Percentiles rank a stretch among this genome's conserved stretches.
Evolutionary conservation across 2,888 invertebrate species (phyloP).

Genomic region (Platycheirus rosarum): DNA sequence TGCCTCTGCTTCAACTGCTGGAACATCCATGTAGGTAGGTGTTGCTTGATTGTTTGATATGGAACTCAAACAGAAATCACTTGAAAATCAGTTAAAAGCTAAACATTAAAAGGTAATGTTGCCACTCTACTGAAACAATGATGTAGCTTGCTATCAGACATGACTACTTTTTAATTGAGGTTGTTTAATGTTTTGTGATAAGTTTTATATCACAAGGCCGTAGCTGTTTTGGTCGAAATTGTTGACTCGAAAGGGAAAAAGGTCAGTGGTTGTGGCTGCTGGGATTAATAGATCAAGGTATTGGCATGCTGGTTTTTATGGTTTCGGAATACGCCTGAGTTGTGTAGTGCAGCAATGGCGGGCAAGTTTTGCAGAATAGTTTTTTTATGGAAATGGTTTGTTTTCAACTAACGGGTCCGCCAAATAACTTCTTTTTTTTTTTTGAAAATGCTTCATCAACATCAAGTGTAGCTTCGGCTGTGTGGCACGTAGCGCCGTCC

Average conservation of each 20-base stretch:
- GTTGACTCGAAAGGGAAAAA: conserved; percentile 8
- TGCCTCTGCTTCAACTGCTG: conserved; percentile 7
- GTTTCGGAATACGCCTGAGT: neutral
- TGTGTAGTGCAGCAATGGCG: no score
- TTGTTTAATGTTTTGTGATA: conserved; percentile 11
- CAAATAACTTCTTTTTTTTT: no score
- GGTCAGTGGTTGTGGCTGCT: conserved; percentile 11
- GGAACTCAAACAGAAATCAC: neutral
- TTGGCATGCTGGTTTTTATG: neutral
- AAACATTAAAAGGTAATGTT: neutral
- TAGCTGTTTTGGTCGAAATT: conserved; percentile 6
- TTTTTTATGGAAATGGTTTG: no score
- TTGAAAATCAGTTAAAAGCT: neutral
- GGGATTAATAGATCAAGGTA: conserved; percentile 15
- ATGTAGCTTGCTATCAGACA: conserved; percentile 19
- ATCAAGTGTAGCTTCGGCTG: no score
- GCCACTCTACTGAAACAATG: neutral
- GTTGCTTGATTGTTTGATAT: conserved; percentile 20
- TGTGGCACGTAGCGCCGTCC: no score
- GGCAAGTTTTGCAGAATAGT: no score
- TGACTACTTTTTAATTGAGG: conserved; percentile 26
- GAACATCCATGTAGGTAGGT: conserved; percentile 13
- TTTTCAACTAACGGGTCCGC: no score
- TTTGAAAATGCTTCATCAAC: no score
- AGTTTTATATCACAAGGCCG: conserved; percentile 16